Percentiles rank a stretch among this genome's conserved stretches.
These are phyloP conservation scores for Abscondita cerata DNA, from an alignment of 2,888 invertebrate genomes.

Conservation along the genomic window DNA sequence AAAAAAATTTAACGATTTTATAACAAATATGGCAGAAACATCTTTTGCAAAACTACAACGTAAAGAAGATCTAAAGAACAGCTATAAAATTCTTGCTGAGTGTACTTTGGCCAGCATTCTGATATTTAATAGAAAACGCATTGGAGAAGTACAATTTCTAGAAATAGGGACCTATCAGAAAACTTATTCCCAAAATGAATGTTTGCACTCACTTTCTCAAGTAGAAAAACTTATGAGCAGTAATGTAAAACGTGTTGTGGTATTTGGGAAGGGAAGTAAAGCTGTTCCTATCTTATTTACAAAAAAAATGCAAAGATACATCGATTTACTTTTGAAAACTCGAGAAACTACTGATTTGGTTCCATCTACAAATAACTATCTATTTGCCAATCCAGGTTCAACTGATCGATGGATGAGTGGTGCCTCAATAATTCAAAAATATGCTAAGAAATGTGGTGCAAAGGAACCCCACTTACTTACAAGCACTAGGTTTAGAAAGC, in stretches of 20 bases:
- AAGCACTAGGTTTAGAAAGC: conserved; percentile 29
- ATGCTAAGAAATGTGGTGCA: conserved; percentile 24
- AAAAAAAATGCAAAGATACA: conserved; percentile 23
- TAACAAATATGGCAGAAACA: conserved; percentile 5
- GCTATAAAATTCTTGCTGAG: conserved; percentile 20
- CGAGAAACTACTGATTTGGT: conserved; percentile 19
- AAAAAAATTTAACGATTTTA: conserved; percentile 17
- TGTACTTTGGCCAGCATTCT: conserved; percentile 14
- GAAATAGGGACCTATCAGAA: conserved; percentile 16
- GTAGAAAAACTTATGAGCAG: conserved; percentile 19
- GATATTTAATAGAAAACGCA: conserved; percentile 19
- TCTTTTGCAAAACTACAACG: conserved; percentile 16
- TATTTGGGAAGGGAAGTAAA: conserved; percentile 27
- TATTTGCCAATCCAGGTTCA: conserved; percentile 30
- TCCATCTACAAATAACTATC: conserved; percentile 25
- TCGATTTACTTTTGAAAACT: conserved; percentile 19
- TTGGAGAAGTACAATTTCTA: conserved; percentile 22
- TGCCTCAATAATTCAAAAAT: conserved; percentile 19
- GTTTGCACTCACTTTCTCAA: conserved; percentile 17
- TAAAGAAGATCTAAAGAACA: conserved; percentile 1
- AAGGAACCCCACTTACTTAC: conserved; percentile 28
- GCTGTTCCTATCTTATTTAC: conserved; percentile 30
- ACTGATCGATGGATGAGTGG: conserved; percentile 24
- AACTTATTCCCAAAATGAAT: conserved; percentile 18
- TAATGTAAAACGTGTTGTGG: conserved; percentile 20